Conservation (phyloP, 2,888 invertebrate genomes). For the Tetropium fuscum region DNA sequence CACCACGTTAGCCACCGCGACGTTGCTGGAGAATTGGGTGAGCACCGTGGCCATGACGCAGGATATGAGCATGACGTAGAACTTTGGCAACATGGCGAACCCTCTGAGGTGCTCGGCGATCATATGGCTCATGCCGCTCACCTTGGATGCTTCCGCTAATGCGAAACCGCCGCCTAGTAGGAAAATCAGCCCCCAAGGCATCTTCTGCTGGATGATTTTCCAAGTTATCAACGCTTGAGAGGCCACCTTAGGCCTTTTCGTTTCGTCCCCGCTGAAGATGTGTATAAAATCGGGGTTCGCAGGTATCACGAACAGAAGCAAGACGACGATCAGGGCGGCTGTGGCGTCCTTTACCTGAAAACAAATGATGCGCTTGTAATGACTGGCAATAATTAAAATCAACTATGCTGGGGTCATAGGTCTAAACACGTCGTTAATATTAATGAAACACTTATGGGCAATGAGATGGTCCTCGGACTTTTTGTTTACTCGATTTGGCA, state of each 20-base stretch:
- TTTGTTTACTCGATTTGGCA: no score
- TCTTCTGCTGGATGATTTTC: constrained; percentile 85
- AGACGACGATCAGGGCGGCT: constrained; percentile 84
- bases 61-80: constrained; percentile 79
- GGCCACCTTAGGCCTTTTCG: constrained; percentile 72
- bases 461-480: no score
- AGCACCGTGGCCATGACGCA: constrained; percentile 82
- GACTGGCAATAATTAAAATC: no score
- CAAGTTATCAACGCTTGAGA: constrained; percentile 84
- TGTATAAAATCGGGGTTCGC: constrained; percentile 81
- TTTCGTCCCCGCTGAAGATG: constrained; percentile 72
- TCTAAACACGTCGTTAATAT: no score
- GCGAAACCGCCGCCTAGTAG: constrained; percentile 93
- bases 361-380: no score
- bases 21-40: constrained; percentile 92
- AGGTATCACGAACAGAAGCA: constrained; percentile 87
- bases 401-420: no score
- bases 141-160: constrained; percentile 86
- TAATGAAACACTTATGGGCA: no score
- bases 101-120: constrained; percentile 79
- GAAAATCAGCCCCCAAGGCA: constrained; percentile 92
- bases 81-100: constrained; percentile 73
- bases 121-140: constrained; percentile 76
- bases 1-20: constrained; percentile 90
- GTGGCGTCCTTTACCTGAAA: constrained; percentile 84